These are phyloP conservation scores for Diarsia mendica DNA, from an alignment of 2,888 invertebrate genomes.

Conservation along the genomic window DNA sequence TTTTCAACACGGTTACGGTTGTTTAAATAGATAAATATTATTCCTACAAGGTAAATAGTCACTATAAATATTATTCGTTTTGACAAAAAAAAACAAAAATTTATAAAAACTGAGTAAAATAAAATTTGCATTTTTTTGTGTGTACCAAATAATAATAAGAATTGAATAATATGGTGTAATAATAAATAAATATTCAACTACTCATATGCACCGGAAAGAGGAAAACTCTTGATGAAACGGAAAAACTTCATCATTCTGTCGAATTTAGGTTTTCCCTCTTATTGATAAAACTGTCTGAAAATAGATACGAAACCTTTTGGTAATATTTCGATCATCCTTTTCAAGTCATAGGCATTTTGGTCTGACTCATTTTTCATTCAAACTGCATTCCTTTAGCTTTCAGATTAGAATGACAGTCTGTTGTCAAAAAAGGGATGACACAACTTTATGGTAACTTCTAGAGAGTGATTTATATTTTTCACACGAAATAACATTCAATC, in stretches of 20 bases:
- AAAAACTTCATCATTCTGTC: background rate
- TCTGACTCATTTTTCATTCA: background rate
- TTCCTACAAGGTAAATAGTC: constrained; percentile 13
- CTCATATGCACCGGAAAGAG: background rate
- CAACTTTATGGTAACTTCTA: background rate
- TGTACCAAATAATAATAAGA: background rate
- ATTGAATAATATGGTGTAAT: background rate
- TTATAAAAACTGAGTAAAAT: background rate
- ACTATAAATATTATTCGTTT: background rate
- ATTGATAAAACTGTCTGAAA: constrained; percentile 3
- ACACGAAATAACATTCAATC: background rate
- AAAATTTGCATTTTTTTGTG: background rate
- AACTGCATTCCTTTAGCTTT: background rate
- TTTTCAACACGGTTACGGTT: background rate
- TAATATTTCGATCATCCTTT: background rate
- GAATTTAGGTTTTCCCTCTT: constrained; percentile 4
- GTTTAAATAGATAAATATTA: background rate
- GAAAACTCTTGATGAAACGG: background rate
- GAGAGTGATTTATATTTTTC: background rate
- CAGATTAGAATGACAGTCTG: background rate
- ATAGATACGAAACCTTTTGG: constrained; percentile 11
- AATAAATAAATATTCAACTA: background rate
- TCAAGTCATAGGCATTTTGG: background rate
- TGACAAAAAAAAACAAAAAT: too few relatives aligned
- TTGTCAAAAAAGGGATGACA: background rate